phyloP scores from a whole-genome alignment of 2,797 vertebrate genomes.

The Tangara arthus region DNA sequence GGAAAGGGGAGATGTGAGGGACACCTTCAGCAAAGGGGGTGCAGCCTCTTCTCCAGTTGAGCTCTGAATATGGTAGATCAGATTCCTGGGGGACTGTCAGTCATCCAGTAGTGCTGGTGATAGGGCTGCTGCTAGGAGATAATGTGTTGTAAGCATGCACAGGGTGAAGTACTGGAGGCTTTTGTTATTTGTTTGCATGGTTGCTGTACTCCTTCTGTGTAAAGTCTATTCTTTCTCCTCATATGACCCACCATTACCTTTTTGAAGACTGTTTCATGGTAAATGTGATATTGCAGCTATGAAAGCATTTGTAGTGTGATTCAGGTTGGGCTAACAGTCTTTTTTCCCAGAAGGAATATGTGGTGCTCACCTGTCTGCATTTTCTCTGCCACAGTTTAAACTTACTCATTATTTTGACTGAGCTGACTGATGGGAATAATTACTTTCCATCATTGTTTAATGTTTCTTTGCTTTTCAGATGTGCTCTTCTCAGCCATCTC shows the following conservation, averaged over 20 bases:
- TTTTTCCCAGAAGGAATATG: background rate
- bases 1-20: background rate
- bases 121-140: background rate
- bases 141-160: background rate
- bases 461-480: background rate
- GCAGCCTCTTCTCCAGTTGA: background rate
- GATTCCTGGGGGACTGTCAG: background rate
- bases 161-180: background rate
- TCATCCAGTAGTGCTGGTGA: background rate
- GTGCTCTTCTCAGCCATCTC: background rate
- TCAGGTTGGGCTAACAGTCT: background rate
- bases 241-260: background rate
- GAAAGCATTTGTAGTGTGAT: background rate
- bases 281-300: background rate
- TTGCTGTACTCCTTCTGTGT: background rate
- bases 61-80: background rate
- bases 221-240: background rate
- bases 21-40: background rate
- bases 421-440: background rate
- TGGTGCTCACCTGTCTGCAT: background rate
- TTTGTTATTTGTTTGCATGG: background rate
- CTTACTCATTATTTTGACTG: background rate
- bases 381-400: background rate
- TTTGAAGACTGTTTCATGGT: background rate
- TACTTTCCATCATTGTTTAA: background rate